phyloP scores from a whole-genome alignment of 2,113 vertebrate species.

The Paraplagusia blochii region DNA sequence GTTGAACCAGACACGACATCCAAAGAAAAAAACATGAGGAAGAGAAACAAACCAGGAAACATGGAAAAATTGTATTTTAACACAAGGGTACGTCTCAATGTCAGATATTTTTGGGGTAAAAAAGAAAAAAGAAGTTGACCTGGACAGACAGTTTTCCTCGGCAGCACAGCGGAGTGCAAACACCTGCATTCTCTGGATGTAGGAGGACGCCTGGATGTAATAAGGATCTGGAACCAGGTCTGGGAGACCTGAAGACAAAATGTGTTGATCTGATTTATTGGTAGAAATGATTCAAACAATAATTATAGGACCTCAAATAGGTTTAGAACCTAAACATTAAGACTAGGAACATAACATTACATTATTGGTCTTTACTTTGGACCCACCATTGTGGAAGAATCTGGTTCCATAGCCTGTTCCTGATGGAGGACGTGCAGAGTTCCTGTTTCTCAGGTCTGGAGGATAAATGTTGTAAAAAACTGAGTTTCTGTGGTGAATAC shows the following conservation, averaged over 20 bases:
- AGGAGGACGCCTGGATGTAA: conserved; percentile 80
- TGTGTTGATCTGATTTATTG: neutral
- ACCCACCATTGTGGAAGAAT: conserved; percentile 76
- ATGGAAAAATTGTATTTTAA: too few relatives aligned
- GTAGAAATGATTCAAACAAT: too few relatives aligned
- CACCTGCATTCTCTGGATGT: conserved; percentile 78
- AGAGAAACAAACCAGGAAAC: too few relatives aligned
- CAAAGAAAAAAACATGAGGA: neutral
- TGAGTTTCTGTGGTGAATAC: conserved; percentile 65
- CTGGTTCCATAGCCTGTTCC: conserved; percentile 68
- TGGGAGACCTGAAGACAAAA: conserved; percentile 70
- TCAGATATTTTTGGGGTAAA: neutral
- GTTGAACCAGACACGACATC: too few relatives aligned
- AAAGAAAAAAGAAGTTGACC: conserved; percentile 49
- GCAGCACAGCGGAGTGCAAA: conserved; percentile 80
- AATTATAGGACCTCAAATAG: too few relatives aligned
- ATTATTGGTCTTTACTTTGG: too few relatives aligned
- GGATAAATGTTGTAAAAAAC: conserved; percentile 71
- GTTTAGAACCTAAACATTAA: too few relatives aligned
- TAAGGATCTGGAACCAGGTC: conserved; percentile 80
- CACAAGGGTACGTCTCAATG: too few relatives aligned
- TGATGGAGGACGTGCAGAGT: conserved; percentile 28
- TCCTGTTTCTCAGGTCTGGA: conserved; percentile 51
- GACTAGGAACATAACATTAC: neutral
- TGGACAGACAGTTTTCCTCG: conserved; percentile 81